These are phyloP conservation scores for Eilema caniola DNA, from an alignment of 2,888 invertebrate genomes.

Conservation along the genomic window DNA sequence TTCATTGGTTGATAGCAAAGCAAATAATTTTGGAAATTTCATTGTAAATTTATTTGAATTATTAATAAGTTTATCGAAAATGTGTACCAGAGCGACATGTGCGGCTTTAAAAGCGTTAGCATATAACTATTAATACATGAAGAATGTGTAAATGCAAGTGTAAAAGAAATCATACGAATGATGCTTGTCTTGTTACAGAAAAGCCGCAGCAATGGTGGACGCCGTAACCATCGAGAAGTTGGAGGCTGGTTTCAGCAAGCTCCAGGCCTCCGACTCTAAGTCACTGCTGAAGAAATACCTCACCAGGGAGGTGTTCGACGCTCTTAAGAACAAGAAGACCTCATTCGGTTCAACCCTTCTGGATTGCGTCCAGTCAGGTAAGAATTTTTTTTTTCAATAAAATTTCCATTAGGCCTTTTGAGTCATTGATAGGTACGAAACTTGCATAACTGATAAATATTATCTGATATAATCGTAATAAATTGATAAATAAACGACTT, in stretches of 20 bases:
- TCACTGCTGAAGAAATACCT: slow-evolving; percentile 98
- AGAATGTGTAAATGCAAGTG: slow-evolving; percentile 19
- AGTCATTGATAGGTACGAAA: background rate
- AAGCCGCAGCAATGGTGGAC: slow-evolving; percentile 95
- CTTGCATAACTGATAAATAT: slow-evolving; percentile 27
- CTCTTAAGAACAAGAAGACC: slow-evolving; percentile 97
- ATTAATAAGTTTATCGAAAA: slow-evolving; percentile 53
- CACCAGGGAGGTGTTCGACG: slow-evolving; percentile 96
- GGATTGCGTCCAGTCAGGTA: slow-evolving; percentile 98
- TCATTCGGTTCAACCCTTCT: slow-evolving; percentile 96
- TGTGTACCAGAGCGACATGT: slow-evolving; percentile 84
- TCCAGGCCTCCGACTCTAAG: slow-evolving; percentile 96
- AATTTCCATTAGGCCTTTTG: background rate
- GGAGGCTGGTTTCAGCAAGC: slow-evolving; percentile 96
- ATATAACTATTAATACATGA: slow-evolving; percentile 40
- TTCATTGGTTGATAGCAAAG: slow-evolving; percentile 1
- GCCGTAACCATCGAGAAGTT: slow-evolving; percentile 96
- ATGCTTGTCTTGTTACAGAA: slow-evolving; percentile 84
- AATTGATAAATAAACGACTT: background rate
- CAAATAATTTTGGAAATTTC: slow-evolving; percentile 16
- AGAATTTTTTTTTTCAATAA: slow-evolving; percentile 44
- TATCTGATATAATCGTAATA: slow-evolving; percentile 7
- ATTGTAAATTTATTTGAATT: slow-evolving; percentile 10
- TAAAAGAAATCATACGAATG: slow-evolving; percentile 28
- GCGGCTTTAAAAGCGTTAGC: slow-evolving; percentile 84